Evolutionary conservation across 53 echinoderm and acorn worm genomes (phyloP).

Genomic region (Echinometra lucunter): DNA sequence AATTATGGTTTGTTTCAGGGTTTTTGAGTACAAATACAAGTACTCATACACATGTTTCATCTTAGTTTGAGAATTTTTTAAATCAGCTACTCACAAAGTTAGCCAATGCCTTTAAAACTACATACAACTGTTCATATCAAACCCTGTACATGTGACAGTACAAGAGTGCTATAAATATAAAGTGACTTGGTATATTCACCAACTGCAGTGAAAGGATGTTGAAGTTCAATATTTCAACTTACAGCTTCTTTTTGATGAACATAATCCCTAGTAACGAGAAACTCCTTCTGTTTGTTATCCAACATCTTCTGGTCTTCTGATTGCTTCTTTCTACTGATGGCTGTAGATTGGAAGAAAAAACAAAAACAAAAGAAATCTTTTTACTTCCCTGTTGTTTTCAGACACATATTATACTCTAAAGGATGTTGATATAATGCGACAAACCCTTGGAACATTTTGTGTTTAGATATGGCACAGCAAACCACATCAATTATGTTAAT

Average conservation of each 20-base stretch:
- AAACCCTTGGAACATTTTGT: neutral
- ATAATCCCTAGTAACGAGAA: conserved; percentile 84
- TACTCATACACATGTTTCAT: too few relatives aligned
- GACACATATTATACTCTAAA: too few relatives aligned
- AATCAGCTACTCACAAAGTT: too few relatives aligned
- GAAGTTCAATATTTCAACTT: conserved; percentile 45
- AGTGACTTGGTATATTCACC: neutral
- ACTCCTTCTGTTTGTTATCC: conserved; percentile 90
- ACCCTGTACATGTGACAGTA: neutral
- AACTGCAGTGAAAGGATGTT: neutral
- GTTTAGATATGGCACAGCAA: too few relatives aligned
- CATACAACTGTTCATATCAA: neutral
- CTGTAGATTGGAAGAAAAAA: conserved; percentile 52
- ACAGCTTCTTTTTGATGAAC: conserved; percentile 91
- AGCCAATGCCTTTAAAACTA: neutral
- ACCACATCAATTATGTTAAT: too few relatives aligned
- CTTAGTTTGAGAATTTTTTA: too few relatives aligned
- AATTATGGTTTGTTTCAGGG: too few relatives aligned
- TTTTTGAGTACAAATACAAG: too few relatives aligned
- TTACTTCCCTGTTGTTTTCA: too few relatives aligned
- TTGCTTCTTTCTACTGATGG: conserved; percentile 88
- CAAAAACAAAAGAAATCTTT: neutral
- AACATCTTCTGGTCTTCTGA: conserved; percentile 91
- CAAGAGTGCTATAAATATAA: neutral
- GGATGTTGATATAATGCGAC: too few relatives aligned